These are phyloP conservation scores for Cyclophora punctaria DNA, from an alignment of 2,888 invertebrate genomes.

Conservation along the genomic window DNA sequence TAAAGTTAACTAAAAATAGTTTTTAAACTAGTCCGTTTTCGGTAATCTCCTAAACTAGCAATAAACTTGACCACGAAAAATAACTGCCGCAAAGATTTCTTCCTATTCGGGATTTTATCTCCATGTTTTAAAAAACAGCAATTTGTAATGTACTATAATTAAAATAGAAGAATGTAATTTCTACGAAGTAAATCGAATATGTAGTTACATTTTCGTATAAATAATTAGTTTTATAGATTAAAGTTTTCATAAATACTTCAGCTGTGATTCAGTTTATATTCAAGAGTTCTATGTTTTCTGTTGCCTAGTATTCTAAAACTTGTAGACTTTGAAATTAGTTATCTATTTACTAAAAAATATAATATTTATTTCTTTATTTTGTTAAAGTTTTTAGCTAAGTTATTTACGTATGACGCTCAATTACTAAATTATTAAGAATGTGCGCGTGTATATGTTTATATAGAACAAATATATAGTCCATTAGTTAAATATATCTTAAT, in stretches of 20 bases:
- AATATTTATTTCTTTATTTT: slow-evolving; percentile 22
- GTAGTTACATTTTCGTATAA: slow-evolving; percentile 6
- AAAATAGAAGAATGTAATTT: slow-evolving; percentile 8
- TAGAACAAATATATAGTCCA: slow-evolving; percentile 45
- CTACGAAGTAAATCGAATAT: slow-evolving; percentile 18
- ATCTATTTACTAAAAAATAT: slow-evolving; percentile 17
- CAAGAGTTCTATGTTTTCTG: slow-evolving; percentile 20
- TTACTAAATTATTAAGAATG: slow-evolving; percentile 40
- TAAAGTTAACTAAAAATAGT: slow-evolving; percentile 20
- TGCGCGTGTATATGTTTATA: slow-evolving; percentile 18
- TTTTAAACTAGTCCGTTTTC: slow-evolving; percentile 3
- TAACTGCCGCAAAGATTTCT: slow-evolving; percentile 57
- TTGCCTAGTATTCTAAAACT: slow-evolving; percentile 4
- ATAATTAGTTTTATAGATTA: slow-evolving; percentile 3
- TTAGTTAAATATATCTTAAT: slow-evolving; percentile 38
- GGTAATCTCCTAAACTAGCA: slow-evolving; percentile 20
- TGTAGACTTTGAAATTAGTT: slow-evolving; percentile 21
- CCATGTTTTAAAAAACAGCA: slow-evolving; percentile 19
- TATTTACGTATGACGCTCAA: slow-evolving; percentile 55
- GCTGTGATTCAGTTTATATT: slow-evolving; percentile 26
- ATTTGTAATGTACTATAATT: slow-evolving; percentile 12
- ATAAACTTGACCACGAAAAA: slow-evolving; percentile 37
- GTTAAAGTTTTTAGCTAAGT: slow-evolving; percentile 34
- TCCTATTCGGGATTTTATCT: slow-evolving; percentile 35
- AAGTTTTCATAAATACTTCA: slow-evolving; percentile 7